Conservation (phyloP, 1,140 invertebrate species). For the Ceratina japonica region DNA sequence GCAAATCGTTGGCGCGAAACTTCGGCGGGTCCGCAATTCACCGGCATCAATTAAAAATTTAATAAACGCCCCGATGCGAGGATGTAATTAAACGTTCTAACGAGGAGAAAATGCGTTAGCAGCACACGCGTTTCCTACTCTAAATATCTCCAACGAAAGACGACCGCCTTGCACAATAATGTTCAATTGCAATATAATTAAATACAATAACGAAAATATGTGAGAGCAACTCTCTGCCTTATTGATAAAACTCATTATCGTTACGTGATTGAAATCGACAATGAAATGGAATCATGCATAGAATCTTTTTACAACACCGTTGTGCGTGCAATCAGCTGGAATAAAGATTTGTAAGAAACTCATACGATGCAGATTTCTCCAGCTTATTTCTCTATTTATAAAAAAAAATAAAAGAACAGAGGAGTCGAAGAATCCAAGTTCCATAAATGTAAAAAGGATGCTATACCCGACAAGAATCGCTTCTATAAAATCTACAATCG, state of each 20-base stretch:
- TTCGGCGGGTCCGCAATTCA: constrained; percentile 18
- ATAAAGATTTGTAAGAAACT: too few species aligned
- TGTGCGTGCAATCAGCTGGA: too few species aligned
- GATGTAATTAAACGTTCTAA: constrained; percentile 47
- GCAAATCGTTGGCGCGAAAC: constrained; percentile 24
- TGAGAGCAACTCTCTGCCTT: background rate
- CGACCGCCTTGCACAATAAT: background rate
- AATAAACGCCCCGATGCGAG: constrained; percentile 43
- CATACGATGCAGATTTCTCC: too few species aligned
- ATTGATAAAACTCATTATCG: background rate
- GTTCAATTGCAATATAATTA: constrained; percentile 10
- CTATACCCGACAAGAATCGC: too few species aligned
- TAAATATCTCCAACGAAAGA: background rate
- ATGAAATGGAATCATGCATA: too few species aligned
- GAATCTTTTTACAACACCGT: too few species aligned
- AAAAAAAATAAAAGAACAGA: too few species aligned
- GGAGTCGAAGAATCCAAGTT: too few species aligned
- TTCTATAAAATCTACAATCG: too few species aligned
- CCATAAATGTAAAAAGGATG: too few species aligned
- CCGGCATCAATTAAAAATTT: constrained; percentile 54
- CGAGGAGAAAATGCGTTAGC: constrained; percentile 25
- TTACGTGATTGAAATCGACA: background rate
- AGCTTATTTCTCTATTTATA: too few species aligned
- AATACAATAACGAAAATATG: background rate
- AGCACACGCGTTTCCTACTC: background rate